phyloP scores from a whole-genome alignment of 2,797 vertebrate genomes.

The Intellagama lesueurii region DNA sequence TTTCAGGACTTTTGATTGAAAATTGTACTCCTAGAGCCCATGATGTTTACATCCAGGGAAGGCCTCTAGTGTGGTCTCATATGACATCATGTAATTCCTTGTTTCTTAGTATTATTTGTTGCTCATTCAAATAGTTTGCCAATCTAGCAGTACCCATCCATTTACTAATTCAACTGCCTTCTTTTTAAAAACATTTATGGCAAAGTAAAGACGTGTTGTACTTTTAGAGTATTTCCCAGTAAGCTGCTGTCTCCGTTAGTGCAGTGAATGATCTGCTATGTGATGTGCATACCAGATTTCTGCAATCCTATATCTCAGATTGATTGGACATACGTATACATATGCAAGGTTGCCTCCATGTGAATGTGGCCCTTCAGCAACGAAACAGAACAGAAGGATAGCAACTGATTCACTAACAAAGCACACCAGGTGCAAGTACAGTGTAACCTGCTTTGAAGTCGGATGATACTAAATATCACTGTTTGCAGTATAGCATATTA shows the following conservation, averaged over 20 bases:
- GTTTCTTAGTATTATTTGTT: not conserved
- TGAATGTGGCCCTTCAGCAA: not conserved
- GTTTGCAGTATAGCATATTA: constrained; percentile 49
- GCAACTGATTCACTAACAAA: constrained; percentile 9
- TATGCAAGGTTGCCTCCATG: not conserved
- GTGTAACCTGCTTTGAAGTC: constrained; percentile 42
- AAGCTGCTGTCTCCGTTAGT: not conserved
- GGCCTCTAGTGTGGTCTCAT: not conserved
- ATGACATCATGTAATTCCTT: not conserved
- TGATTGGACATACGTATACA: not conserved
- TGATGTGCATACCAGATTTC: not conserved
- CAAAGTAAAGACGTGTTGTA: not conserved
- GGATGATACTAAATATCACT: constrained; percentile 56
- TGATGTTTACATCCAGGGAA: not conserved
- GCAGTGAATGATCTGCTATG: not conserved
- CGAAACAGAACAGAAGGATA: not conserved
- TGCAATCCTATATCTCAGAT: not conserved
- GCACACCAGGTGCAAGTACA: not conserved
- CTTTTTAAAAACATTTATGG: not conserved
- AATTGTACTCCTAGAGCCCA: not conserved
- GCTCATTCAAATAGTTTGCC: not conserved
- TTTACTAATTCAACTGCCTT: not conserved
- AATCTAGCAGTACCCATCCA: not conserved
- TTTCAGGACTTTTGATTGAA: not conserved
- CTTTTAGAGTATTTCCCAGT: not conserved